phyloP scores from a whole-genome alignment of 1,140 invertebrate genomes.

The Drosophila teissieri region DNA sequence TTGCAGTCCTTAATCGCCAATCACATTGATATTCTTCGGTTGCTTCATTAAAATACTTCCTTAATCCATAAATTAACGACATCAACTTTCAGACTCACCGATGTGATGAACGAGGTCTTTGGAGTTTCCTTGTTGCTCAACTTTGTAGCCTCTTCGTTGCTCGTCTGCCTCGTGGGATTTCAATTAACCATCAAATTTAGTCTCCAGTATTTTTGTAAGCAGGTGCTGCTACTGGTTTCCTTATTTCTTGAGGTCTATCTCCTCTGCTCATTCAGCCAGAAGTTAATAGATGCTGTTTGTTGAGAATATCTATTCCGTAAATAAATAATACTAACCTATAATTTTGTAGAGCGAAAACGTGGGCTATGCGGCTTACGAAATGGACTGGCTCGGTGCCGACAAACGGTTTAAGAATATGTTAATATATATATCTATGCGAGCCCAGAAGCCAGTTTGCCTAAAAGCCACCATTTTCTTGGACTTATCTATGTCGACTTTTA shows the following conservation, averaged over 20 bases:
- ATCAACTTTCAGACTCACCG: neutral
- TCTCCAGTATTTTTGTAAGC: slow-evolving; percentile 29
- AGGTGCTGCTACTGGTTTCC: slow-evolving; percentile 35
- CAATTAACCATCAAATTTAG: slow-evolving; percentile 53
- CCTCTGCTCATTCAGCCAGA: slow-evolving; percentile 54
- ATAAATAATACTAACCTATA: accelerated
- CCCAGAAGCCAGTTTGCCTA: slow-evolving; percentile 45
- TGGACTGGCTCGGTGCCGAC: slow-evolving; percentile 51
- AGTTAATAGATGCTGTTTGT: slow-evolving; percentile 60
- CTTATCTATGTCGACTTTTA: neutral
- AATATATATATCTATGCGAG: slow-evolving; percentile 32
- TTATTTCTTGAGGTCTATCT: slow-evolving; percentile 45
- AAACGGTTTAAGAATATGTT: slow-evolving; percentile 38
- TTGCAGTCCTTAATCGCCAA: slow-evolving; percentile 46
- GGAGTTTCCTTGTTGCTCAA: slow-evolving; percentile 62
- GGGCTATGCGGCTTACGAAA: slow-evolving; percentile 42
- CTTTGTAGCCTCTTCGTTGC: slow-evolving; percentile 57
- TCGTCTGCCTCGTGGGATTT: slow-evolving; percentile 71
- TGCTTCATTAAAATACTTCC: neutral
- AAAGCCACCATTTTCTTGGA: neutral
- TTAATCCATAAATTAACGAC: neutral
- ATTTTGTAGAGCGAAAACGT: slow-evolving; percentile 45
- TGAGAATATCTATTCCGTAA: neutral
- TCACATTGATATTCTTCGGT: slow-evolving; percentile 61
- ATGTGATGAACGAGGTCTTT: slow-evolving; percentile 55